Base-by-base conservation (phyloP, 2,888 invertebrate genomes). In the Pseudococcus jackbeardsleyi region DNA sequence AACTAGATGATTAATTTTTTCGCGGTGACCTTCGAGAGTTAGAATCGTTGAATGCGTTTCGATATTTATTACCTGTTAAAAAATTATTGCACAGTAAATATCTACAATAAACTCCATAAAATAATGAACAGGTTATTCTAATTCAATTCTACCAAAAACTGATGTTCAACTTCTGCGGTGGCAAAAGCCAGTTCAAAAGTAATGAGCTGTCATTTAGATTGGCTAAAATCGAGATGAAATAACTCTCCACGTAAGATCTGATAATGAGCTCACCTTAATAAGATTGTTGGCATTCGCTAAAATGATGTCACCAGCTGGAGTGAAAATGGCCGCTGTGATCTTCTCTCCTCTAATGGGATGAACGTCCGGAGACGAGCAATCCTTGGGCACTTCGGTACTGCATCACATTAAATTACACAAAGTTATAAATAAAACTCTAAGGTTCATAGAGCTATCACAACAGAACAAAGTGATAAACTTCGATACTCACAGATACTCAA, bases 251-350 rank as follows among this genome's bases (percentile, higher is more conserved):
- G 26, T 33, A 42, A 42, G 9, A 42, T 42, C 42, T 42, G 42
- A 9, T 19, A 15, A 6, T 64, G 22, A 42, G 39, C 90, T 90
- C 90, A 92, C 92, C 90, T 93, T 91, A 89, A 94, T 92, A 88
- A 91, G 91, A n/a, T 93, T 93, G 87, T 91, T 90, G 79, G 91
- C 91, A 68, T 92, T 92, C 8, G 93, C 93, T 88, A 93, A 91
- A 86, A 94, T 91, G 89, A 93, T 91, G 89, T 92, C 91, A 87
- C 92, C 91, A 1, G 92, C 91, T 85, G 92, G 90, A 15, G 92
- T 92, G 90, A 94, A 95, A 90, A 93, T 93, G 0, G 94, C 93
- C 0, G 93, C 92, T 4, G 92, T 92, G 82, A 94, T 93, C 79
- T 92, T 39, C 7, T 33, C 92, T 89, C 93, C 93, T 84, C 92